Evolutionary conservation across 2,113 vertebrate genomes (phyloP).

Genomic region (Stegastes partitus): DNA sequence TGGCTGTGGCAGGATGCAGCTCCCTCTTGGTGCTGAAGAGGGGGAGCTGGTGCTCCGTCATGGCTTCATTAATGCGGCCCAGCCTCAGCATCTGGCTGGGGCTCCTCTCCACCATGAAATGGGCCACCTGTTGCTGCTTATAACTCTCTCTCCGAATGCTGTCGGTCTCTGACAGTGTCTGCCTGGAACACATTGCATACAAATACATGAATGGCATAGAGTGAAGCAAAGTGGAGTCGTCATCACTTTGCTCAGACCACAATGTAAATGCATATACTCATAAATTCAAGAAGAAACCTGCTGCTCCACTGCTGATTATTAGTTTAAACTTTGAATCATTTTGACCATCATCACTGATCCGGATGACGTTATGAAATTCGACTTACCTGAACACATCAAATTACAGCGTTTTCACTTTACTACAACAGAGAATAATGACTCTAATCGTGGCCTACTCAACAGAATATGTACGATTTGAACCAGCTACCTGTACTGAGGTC

Average conservation of each 20-base stretch:
- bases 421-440: too few relatives aligned
- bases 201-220: background rate
- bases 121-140: conserved; percentile 76
- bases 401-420: too few relatives aligned
- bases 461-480: background rate
- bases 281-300: too few relatives aligned
- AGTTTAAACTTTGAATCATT: too few relatives aligned
- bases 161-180: conserved; percentile 71
- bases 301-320: too few relatives aligned
- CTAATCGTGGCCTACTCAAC: too few relatives aligned
- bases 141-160: conserved; percentile 69
- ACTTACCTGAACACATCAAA: too few relatives aligned
- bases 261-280: too few relatives aligned
- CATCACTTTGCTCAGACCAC: too few relatives aligned
- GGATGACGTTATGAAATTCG: background rate
- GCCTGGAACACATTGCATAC: conserved; percentile 53
- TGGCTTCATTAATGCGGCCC: conserved; percentile 57
- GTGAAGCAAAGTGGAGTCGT: too few relatives aligned
- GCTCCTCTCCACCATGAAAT: conserved; percentile 73
- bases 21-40: conserved; percentile 49
- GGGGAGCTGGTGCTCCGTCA: conserved; percentile 70
- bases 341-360: background rate
- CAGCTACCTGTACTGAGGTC: conserved; percentile 77
- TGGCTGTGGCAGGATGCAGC: background rate
- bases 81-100: conserved; percentile 73